These are phyloP conservation scores for Halocaridina rubra DNA, from an alignment of 2,888 invertebrate species.

Conservation along the genomic window DNA sequence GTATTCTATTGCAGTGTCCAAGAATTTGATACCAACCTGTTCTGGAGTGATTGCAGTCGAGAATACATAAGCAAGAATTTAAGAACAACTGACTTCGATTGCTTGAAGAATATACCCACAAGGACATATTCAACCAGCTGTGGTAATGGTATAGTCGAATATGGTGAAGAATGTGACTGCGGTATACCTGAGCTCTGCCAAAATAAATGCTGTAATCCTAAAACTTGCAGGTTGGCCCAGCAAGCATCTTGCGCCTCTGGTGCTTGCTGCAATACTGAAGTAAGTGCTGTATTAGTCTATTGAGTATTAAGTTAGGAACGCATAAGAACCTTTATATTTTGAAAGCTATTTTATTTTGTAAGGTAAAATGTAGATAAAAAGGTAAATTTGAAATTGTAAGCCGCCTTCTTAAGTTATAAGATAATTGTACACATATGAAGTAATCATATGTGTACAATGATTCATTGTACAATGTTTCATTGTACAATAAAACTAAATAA, in stretches of 20 bases:
- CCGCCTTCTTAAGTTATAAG: too few species aligned
- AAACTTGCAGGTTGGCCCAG: slow-evolving; percentile 83
- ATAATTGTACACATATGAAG: too few species aligned
- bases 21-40: slow-evolving; percentile 71
- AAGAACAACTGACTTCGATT: slow-evolving; percentile 96
- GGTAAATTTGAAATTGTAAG: too few species aligned
- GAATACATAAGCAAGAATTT: slow-evolving; percentile 89
- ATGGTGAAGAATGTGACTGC: slow-evolving; percentile 96
- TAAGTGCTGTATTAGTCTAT: too few species aligned
- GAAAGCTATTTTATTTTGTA: too few species aligned
- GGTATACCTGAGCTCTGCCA: slow-evolving; percentile 81
- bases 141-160: slow-evolving; percentile 96
- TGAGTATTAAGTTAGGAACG: too few species aligned
- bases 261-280: slow-evolving; percentile 88
- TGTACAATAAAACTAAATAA: too few species aligned
- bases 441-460: too few species aligned
- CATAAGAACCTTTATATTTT: too few species aligned
- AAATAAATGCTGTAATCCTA: slow-evolving; percentile 85
- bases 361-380: too few species aligned
- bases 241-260: slow-evolving; percentile 96
- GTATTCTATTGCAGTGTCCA: too few species aligned
- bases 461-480: too few species aligned
- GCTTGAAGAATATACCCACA: slow-evolving; percentile 85
- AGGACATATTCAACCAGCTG: slow-evolving; percentile 78
- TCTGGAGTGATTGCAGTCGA: slow-evolving; percentile 94